Evolutionary conservation across 2,797 vertebrate species (phyloP).

Genomic region (Limosa lapponica): DNA sequence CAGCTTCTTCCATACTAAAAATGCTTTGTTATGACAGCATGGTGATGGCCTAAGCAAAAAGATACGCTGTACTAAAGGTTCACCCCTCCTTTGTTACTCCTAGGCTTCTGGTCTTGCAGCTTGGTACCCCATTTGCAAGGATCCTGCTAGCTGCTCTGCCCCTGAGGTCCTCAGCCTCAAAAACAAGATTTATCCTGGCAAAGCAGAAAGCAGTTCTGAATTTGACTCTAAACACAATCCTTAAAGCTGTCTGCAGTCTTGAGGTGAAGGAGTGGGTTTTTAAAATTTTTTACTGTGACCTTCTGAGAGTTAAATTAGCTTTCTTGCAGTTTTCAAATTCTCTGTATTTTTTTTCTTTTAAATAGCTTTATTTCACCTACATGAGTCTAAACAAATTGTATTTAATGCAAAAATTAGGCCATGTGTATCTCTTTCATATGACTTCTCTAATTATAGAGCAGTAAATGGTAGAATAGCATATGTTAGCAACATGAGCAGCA

Average conservation of each 20-base stretch:
- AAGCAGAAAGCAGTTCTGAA: neutral
- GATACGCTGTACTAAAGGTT: neutral
- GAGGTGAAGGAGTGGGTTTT: neutral
- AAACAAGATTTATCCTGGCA: neutral
- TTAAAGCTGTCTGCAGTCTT: neutral
- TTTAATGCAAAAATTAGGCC: conserved; percentile 68
- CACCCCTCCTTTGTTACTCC: neutral
- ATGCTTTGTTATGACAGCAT: neutral
- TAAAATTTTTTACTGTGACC: neutral
- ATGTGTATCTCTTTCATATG: conserved; percentile 71
- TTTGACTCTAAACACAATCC: neutral
- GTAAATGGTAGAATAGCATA: conserved; percentile 71
- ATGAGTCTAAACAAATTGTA: conserved; percentile 62
- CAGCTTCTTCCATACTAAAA: neutral
- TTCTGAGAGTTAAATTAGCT: conserved; percentile 4
- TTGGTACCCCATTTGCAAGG: neutral
- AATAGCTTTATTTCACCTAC: conserved; percentile 51
- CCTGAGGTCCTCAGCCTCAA: neutral
- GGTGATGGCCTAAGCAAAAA: neutral
- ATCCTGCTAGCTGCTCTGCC: neutral
- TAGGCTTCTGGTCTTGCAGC: neutral
- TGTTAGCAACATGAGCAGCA: conserved; percentile 78
- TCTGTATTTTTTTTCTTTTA: neutral
- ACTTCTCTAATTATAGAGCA: conserved; percentile 75
- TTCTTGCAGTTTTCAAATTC: conserved; percentile 5